Base-by-base conservation (phyloP, 2,113 vertebrate genomes). In the Lepus europaeus region DNA sequence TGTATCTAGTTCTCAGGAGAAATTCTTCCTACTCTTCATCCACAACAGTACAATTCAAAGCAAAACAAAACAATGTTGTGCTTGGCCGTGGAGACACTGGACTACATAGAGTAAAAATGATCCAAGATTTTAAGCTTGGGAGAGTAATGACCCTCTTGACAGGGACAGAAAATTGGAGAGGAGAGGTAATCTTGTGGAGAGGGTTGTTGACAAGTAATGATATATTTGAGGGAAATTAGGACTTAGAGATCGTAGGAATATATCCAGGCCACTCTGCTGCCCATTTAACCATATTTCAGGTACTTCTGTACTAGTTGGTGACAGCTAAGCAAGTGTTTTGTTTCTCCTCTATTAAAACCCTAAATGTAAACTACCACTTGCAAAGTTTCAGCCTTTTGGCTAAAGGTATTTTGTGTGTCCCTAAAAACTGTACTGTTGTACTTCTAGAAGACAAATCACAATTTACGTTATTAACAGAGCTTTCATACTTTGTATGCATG, bases 41-140 rank as follows among this genome's bases (percentile, higher is more conserved):
- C 12, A 85, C 19, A 45, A n/a, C 27, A 81, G 33, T 36, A 88
- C 29, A 77, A 66, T 36, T 77, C 39, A 64, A 53, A 76, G 91
- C 68, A 93, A 93, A 89, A 45, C 19, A 73, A 80, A 95, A 39
- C 23, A 61, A 49, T 66, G 8, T 29, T 90, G 93, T 79, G 33
- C 11, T 49, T 80, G 39, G 17, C 36, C 56, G 19, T 63, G 31
- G 1, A 31, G 16, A 73, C 61, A 20, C 36, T 83, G 64, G 68
- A 29, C 63, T 49, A 33, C 20, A 73, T 64, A 49, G 23, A 56
- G 13, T 76, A 25, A 94, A 87, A 66, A 19, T 77, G 31, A 51
- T 33, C 6, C 5, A 78, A 74, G 56, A 92, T 69, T 87, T 92
- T 80, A 64, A 84, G 36, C 29, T 64, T 83, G n/a, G 12, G 3